Conservation (phyloP, 2,113 vertebrate genomes). For the Athene cunicularia region DNA sequence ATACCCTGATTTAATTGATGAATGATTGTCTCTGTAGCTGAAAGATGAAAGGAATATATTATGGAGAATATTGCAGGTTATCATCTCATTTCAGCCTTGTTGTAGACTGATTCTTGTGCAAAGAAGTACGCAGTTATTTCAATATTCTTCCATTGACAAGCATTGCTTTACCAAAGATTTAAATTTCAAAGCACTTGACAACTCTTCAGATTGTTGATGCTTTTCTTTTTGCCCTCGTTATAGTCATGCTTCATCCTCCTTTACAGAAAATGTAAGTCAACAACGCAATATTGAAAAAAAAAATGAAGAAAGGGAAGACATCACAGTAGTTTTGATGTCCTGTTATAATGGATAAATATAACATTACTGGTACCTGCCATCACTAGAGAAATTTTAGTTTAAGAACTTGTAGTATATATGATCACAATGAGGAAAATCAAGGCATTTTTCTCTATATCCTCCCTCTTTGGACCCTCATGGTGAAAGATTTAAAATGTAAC, state of each 20-base stretch:
- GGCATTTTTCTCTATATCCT: fast-evolving
- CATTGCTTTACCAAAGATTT: not conserved
- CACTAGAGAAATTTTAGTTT: not conserved
- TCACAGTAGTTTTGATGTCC: not conserved
- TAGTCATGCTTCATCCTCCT: not conserved
- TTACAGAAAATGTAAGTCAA: not conserved
- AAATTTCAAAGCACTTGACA: constrained; percentile 13
- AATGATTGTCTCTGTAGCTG: not conserved
- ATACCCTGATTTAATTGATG: not conserved
- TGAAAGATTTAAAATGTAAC: not conserved
- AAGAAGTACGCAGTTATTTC: not conserved
- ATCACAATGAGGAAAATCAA: not conserved
- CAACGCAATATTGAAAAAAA: not conserved
- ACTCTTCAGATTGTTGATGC: not conserved
- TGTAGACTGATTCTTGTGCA: not conserved
- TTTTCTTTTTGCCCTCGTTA: not conserved
- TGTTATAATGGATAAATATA: not conserved
- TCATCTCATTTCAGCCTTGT: not conserved
- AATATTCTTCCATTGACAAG: not conserved
- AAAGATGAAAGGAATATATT: not conserved
- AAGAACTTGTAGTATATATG: not conserved
- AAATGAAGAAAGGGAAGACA: not conserved
- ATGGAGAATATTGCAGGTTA: not conserved
- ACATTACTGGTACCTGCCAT: not conserved
- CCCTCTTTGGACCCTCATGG: not conserved